Evolutionary conservation across 2,888 invertebrate species (phyloP).

Genomic region (Anorthoa munda): DNA sequence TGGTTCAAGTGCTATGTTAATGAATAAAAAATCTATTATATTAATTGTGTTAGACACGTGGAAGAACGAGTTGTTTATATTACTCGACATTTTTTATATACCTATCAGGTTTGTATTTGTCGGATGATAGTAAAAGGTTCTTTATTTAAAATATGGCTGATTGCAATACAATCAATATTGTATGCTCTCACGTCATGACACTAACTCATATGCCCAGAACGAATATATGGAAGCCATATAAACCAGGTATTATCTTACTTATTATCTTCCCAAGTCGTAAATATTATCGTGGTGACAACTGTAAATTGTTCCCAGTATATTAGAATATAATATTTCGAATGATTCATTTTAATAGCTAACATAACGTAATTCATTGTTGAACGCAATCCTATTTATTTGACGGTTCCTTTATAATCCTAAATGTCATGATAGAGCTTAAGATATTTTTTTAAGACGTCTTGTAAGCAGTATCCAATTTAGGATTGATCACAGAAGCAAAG

Average conservation of each 20-base stretch:
- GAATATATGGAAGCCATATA: constrained; percentile 42
- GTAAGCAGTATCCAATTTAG: background rate
- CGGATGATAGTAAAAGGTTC: background rate
- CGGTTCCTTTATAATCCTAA: constrained; percentile 14
- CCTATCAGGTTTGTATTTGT: background rate
- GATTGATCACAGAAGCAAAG: background rate
- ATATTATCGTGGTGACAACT: constrained; percentile 48
- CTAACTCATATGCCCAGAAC: constrained; percentile 24
- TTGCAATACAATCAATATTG: constrained; percentile 27
- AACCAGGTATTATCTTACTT: constrained; percentile 45
- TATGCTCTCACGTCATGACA: constrained; percentile 18
- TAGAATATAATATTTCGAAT: constrained; percentile 50
- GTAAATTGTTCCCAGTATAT: constrained; percentile 51
- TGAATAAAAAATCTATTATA: constrained; percentile 1
- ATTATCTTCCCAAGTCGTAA: constrained; percentile 51
- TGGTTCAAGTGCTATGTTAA: constrained; percentile 14
- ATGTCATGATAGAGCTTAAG: constrained; percentile 22
- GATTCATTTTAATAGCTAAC: constrained; percentile 43
- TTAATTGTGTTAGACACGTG: constrained; percentile 6
- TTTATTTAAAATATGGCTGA: constrained; percentile 6
- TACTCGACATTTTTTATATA: background rate
- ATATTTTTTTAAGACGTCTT: constrained; percentile 21
- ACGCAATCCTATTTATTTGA: constrained; percentile 38
- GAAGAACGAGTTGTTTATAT: background rate
- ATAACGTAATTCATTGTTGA: constrained; percentile 33